A percentile compares a stretch with the other conserved stretches of the same genome.
phyloP scores from a whole-genome alignment of 2,797 vertebrate genomes.

The Oryzias sinensis region DNA sequence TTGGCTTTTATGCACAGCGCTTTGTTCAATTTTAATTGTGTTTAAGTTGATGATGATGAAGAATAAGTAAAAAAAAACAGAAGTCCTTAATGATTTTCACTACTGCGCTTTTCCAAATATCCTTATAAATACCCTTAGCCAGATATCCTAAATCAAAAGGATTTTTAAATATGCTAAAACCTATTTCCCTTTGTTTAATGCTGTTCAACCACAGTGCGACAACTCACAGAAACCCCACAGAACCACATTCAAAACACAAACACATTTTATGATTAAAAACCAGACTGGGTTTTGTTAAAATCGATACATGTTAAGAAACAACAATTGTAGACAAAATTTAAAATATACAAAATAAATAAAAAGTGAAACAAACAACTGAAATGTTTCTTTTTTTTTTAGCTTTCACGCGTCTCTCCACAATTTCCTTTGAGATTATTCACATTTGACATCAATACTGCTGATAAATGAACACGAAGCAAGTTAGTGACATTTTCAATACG shows the following conservation, averaged over 20 bases:
- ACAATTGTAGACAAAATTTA: conserved; percentile 77
- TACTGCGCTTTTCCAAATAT: no score
- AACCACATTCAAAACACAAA: conserved; percentile 75
- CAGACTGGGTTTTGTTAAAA: conserved; percentile 74
- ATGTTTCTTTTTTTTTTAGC: conserved; percentile 49
- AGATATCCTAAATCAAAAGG: no score
- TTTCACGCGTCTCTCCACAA: conserved; percentile 73
- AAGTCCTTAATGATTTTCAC: no score
- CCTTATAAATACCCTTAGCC: no score
- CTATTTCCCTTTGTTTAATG: no score
- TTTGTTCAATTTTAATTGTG: no score
- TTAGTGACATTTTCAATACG: conserved; percentile 65
- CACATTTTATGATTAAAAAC: conserved; percentile 84
- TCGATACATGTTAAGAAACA: conserved; percentile 79
- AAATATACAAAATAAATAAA: conserved; percentile 75
- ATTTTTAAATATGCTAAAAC: no score
- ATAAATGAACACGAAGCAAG: conserved; percentile 79
- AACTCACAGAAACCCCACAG: conserved; percentile 2
- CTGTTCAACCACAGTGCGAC: no score
- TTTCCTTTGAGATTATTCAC: conserved; percentile 75
- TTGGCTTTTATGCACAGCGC: no score
- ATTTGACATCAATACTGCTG: conserved; percentile 82
- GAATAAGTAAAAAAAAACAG: no score
- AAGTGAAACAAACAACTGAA: conserved; percentile 66
- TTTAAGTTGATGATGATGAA: no score